Evolutionary conservation across 2,888 invertebrate species (phyloP), one percentile per base, ranked within the genome.

Genomic region (Aphidius colemani): DNA sequence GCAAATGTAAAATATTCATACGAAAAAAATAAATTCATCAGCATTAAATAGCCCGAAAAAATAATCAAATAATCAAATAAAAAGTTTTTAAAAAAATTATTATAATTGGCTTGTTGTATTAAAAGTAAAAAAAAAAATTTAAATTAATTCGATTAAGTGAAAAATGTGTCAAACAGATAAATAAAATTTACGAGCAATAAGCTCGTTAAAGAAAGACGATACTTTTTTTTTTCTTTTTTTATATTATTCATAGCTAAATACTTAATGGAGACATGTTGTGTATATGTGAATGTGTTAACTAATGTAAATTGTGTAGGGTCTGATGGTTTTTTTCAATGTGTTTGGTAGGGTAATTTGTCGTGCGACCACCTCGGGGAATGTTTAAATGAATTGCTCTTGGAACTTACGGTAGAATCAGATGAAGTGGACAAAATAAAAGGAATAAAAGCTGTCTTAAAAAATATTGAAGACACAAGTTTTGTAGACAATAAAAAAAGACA

Each of bases 361-460:
- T 77, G 79, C 82, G 82, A 82, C 82, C 82, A 82, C 82, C 82
- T 81, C 73, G 74, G 78, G 82, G 81, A 82, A 81, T 82, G 81
- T 80, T 81, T 73, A 81, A 81, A 82, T 82, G 82, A 82, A 82
- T 81, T 79, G 80, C 78, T 76, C 76, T 74, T 73, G 74, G 75
- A 30, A 66, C 66, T 65, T 65, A 66, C 65, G 59, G 59, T 50
- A 64, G 66, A 58, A 58, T 58, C 55, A 65, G 66, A 65, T 67
- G 63, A 50, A 62, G 57, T 63, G 67, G 62, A 67, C 61, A 60
- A 55, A 65, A 49, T 67, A 62, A 67, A 59, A 64, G 53, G 67
- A 67, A 66, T 66, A 63, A 59, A 51, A 53, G 0, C n/a, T n/a
- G n/a, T 5, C 30, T 30, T 30, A 5, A 5, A 30, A 30, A 30